A percentile compares a stretch with the other conserved stretches of the same genome.
phyloP scores from a whole-genome alignment of 2,797 vertebrate genomes.

The Syndactyla subalaris region DNA sequence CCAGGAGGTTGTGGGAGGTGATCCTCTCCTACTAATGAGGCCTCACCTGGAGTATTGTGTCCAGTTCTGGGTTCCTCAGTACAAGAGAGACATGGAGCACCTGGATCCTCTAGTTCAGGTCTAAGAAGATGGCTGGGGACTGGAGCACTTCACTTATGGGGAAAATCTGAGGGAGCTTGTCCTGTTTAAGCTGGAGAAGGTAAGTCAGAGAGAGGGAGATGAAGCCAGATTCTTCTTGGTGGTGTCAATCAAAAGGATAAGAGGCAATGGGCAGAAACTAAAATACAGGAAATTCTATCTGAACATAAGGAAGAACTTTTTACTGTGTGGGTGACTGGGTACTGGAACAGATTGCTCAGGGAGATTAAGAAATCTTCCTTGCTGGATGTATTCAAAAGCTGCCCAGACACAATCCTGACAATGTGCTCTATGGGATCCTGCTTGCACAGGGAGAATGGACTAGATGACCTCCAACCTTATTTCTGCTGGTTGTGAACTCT shows the following conservation, averaged over 20 bases:
- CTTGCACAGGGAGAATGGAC: background rate
- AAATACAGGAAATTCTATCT: background rate
- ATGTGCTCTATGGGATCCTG: rapidly evolving
- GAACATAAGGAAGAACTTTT: background rate
- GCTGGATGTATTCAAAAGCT: background rate
- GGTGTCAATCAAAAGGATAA: background rate
- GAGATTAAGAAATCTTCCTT: background rate
- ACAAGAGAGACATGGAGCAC: background rate
- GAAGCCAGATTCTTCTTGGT: background rate
- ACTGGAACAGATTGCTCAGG: background rate
- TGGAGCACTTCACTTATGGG: background rate
- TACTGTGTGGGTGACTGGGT: background rate
- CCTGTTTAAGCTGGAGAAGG: background rate
- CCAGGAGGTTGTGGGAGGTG: background rate
- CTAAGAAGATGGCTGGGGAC: background rate
- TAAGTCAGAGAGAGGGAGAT: background rate
- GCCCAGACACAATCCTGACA: background rate
- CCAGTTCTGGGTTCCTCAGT: background rate
- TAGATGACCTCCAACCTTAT: background rate
- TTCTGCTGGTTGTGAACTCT: background rate
- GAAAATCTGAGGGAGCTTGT: background rate
- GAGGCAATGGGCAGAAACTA: background rate
- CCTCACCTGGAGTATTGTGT: background rate
- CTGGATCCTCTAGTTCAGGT: background rate
- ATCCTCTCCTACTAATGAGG: background rate